Base-by-base conservation (phyloP, 1,140 invertebrate genomes). In the Steinernema feltiae region DNA sequence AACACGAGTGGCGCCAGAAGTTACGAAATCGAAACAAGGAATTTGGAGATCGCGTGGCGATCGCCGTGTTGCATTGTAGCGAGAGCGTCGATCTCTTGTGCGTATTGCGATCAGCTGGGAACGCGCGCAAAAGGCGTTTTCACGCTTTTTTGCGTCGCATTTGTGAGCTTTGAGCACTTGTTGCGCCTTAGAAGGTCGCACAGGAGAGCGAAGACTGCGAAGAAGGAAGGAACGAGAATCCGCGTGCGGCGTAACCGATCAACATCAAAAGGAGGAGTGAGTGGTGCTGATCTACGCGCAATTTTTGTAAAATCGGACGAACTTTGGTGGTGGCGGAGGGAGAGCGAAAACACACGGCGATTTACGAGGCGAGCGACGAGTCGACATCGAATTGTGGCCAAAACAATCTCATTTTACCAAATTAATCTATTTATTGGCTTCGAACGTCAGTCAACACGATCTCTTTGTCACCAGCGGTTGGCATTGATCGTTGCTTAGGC, bases 161-260 rank as follows among this genome's bases (percentile, higher is more conserved):
- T 63, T 63, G 53, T 21, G 15, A 27, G 53, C 24, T 63, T 63
- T 63, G 35, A 41, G 35, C 35, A 7, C 53, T 27, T 7, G 12
- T 7, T 12, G 53, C 24, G 7, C 24, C 24, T 63, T 63, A 27
- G 53, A 63, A 63, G 24, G 24, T 63, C 53, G 53, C 53, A 3
- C 53, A 27, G 41, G 41, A 46, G 41, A 46, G 41, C 41, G 41
- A 63, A 63, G 53, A 63, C 12, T 27, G 53, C 24, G 53, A 7
- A 27, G 53, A 63, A 63, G 12, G 12, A 63, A 41, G 35, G 35
- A 7, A 18, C 35, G 35, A 18, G 7, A 41, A 41, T 18, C 7
- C 35, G 35, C 53, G 41, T 46, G 41, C 41, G 41, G 41, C 41
- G 7, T 63, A 63, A 63, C 53, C 53, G 53, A 63, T 63, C 53